Percentiles rank a stretch among this genome's conserved stretches.
phyloP scores from a whole-genome alignment of 1,140 invertebrate species.

The Brachionus angularis region DNA sequence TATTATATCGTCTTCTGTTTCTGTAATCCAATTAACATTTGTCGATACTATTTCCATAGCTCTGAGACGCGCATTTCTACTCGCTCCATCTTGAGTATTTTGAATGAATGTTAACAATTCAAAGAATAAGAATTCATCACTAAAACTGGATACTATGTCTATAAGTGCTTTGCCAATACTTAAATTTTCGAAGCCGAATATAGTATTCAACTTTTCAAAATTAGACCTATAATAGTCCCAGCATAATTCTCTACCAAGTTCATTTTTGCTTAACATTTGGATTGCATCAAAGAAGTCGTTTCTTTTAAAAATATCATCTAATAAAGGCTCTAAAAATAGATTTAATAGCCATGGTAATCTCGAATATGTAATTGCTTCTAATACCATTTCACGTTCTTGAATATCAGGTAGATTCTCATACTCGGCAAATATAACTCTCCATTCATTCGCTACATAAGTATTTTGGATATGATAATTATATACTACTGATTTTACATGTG shows the following conservation, averaged over 20 bases:
- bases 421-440: neutral
- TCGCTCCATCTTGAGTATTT: slow-evolving; percentile 12
- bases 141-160: slow-evolving; percentile 7
- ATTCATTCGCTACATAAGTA: slow-evolving; percentile 17
- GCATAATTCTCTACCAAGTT: slow-evolving; percentile 16
- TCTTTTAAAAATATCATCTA: neutral
- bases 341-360: slow-evolving; percentile 9
- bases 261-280: slow-evolving; percentile 11
- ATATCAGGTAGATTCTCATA: slow-evolving; percentile 25
- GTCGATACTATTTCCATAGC: slow-evolving; percentile 34
- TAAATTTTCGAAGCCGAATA: slow-evolving; percentile 30
- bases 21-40: slow-evolving; percentile 3
- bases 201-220: slow-evolving; percentile 1
- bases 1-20: slow-evolving; percentile 30
- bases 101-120: slow-evolving; percentile 26
- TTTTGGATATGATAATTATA: slow-evolving; percentile 40
- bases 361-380: slow-evolving; percentile 32
- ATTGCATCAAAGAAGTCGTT: slow-evolving; percentile 20
- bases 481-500: slow-evolving; percentile 30
- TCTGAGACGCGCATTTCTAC: neutral
- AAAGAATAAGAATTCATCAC: slow-evolving; percentile 29
- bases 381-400: slow-evolving; percentile 29
- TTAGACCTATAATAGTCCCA: slow-evolving; percentile 37
- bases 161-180: slow-evolving; percentile 9
- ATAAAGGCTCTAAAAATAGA: neutral